Evolutionary conservation across 2,113 vertebrate genomes (phyloP).

Genomic region (Oreotragus oreotragus): DNA sequence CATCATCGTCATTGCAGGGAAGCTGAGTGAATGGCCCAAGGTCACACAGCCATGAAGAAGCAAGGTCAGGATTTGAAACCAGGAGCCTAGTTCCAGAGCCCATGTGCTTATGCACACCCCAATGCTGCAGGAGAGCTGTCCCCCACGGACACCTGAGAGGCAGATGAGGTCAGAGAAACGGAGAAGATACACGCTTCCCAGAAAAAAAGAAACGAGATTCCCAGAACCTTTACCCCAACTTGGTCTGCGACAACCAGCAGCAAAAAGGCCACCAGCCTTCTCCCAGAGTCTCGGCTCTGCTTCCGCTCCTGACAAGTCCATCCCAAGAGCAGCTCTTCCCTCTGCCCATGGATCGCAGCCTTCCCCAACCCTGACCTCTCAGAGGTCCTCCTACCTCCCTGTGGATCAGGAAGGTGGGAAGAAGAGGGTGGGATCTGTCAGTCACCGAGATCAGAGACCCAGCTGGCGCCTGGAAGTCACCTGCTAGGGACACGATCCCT

Average conservation of each 20-base stretch:
- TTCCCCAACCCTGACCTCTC: no score
- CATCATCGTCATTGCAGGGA: background rate
- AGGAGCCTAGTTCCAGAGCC: background rate
- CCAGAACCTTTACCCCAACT: background rate
- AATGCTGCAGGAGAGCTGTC: background rate
- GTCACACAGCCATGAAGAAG: background rate
- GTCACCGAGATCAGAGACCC: background rate
- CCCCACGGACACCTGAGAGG: background rate
- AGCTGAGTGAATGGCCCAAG: background rate
- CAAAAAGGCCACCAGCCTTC: background rate
- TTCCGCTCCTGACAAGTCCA: background rate
- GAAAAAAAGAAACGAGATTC: background rate
- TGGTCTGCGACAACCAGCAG: background rate
- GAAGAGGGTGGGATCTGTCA: background rate
- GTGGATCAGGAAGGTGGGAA: rapidly evolving
- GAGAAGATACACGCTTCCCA: background rate
- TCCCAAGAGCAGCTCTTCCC: background rate
- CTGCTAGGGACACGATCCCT: background rate
- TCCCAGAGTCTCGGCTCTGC: background rate
- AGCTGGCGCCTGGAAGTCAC: background rate
- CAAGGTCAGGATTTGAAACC: background rate
- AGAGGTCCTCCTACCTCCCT: background rate
- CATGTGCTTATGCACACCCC: background rate
- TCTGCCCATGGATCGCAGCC: rapidly evolving
- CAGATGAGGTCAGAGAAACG: background rate